Percentiles rank a stretch among this genome's conserved stretches.
phyloP scores from a whole-genome alignment of 2,797 vertebrate species.

The Gobionotothen gibberifrons region DNA sequence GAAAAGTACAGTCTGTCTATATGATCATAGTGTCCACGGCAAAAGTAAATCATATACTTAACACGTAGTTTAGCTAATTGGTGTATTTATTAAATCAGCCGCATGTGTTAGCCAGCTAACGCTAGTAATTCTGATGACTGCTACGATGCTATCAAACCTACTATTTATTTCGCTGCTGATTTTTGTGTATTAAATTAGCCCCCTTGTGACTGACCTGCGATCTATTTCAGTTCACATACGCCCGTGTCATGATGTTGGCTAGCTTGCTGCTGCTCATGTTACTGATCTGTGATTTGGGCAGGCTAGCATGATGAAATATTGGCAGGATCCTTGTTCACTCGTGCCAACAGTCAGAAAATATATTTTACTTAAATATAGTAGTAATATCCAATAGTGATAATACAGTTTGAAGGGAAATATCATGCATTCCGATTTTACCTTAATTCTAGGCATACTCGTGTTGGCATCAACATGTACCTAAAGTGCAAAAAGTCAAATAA shows the following conservation, averaged over 20 bases:
- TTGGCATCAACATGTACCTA: too few species aligned
- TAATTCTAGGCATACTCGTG: too few species aligned
- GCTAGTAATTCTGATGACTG: conserved; percentile 56
- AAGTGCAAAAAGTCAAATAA: too few species aligned
- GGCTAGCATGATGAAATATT: conserved; percentile 54
- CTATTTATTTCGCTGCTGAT: background rate
- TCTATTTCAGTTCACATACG: background rate
- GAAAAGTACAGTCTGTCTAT: too few species aligned
- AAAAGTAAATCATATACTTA: background rate
- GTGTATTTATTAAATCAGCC: conserved; percentile 17
- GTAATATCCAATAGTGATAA: too few species aligned
- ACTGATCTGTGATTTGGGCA: conserved; percentile 3
- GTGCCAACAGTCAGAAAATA: background rate
- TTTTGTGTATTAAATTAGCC: background rate
- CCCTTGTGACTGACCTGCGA: too few species aligned
- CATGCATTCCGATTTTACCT: too few species aligned
- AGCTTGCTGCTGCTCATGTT: background rate
- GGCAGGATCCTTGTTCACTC: conserved; percentile 17
- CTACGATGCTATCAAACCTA: background rate
- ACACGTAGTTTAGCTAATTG: background rate
- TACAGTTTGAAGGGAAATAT: too few species aligned
- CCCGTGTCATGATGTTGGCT: background rate
- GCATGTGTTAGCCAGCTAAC: conserved; percentile 70
- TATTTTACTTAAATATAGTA: too few species aligned
- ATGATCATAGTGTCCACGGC: rapidly evolving